Percentiles rank a stretch among this genome's conserved stretches.
These are phyloP conservation scores for Rhinichthys klamathensis DNA, from an alignment of 2,113 vertebrate species.

Conservation along the genomic window DNA sequence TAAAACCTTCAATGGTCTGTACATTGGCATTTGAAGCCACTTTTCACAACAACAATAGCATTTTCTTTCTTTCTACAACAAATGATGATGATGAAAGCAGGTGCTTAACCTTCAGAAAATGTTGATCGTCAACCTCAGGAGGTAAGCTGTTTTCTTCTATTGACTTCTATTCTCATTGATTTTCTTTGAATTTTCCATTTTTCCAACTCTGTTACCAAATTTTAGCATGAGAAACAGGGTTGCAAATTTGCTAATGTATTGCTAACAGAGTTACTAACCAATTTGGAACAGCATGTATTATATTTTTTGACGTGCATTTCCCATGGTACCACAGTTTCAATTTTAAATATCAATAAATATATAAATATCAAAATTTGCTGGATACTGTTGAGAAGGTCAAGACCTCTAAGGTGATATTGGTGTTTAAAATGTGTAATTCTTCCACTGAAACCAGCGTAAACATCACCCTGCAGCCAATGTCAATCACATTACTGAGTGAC, in stretches of 20 bases:
- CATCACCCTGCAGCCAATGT: too few relatives aligned
- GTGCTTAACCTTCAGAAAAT: neutral
- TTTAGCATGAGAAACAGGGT: neutral
- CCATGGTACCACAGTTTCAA: too few relatives aligned
- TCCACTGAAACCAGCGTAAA: too few relatives aligned
- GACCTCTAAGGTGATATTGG: neutral
- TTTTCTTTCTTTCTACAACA: neutral
- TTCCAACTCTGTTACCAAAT: neutral
- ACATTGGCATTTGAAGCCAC: neutral
- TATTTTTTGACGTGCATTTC: too few relatives aligned
- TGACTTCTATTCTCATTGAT: neutral
- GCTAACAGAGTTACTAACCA: too few relatives aligned
- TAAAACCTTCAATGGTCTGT: constrained; percentile 4
- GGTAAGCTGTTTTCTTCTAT: neutral
- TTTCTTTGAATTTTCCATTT: neutral
- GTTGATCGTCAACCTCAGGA: neutral
- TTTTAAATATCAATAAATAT: too few relatives aligned
- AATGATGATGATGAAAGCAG: too few relatives aligned
- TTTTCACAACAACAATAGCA: neutral
- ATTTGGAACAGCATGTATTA: too few relatives aligned
- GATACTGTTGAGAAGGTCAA: neutral
- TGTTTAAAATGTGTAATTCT: too few relatives aligned
- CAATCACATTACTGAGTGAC: too few relatives aligned
- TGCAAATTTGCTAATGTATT: neutral
- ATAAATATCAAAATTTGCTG: too few relatives aligned